Conservation (phyloP, 2,888 invertebrate species). For the Erannis defoliaria region DNA sequence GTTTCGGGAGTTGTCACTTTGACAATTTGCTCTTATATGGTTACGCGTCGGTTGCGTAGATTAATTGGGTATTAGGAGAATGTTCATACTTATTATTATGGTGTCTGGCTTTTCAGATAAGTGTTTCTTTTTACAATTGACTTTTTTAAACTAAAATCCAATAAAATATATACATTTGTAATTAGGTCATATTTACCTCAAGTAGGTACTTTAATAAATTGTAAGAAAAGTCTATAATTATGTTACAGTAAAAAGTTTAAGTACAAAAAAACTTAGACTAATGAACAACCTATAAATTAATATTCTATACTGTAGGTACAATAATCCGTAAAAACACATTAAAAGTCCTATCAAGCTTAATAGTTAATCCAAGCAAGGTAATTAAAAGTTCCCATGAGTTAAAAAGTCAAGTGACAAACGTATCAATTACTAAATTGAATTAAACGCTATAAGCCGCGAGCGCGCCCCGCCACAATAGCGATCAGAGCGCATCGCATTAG, state of each 20-base stretch:
- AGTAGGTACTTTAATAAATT: no score
- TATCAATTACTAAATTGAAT: slow-evolving; percentile 86
- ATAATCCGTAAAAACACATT: neutral
- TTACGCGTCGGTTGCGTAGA: slow-evolving; percentile 58
- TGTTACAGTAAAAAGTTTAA: no score
- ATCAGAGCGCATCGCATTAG: slow-evolving; percentile 84
- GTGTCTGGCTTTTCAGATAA: slow-evolving; percentile 1
- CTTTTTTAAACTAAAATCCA: no score
- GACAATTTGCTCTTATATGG: slow-evolving; percentile 79
- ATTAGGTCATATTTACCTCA: no score
- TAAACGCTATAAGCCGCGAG: slow-evolving; percentile 82
- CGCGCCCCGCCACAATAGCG: slow-evolving; percentile 80
- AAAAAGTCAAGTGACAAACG: slow-evolving; percentile 74
- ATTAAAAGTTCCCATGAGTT: slow-evolving; percentile 51
- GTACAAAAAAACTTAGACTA: no score
- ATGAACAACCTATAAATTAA: no score
- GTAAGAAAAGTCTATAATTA: no score
- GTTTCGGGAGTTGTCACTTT: slow-evolving; percentile 83
- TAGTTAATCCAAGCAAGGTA: slow-evolving; percentile 22
- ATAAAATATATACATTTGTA: no score
- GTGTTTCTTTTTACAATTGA: neutral
- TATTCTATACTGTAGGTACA: no score
- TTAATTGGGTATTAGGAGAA: slow-evolving; percentile 51
- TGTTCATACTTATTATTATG: slow-evolving; percentile 22
- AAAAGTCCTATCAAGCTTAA: slow-evolving; percentile 28